phyloP scores from a whole-genome alignment of 2,113 vertebrate species.

The Ranitomeya variabilis region DNA sequence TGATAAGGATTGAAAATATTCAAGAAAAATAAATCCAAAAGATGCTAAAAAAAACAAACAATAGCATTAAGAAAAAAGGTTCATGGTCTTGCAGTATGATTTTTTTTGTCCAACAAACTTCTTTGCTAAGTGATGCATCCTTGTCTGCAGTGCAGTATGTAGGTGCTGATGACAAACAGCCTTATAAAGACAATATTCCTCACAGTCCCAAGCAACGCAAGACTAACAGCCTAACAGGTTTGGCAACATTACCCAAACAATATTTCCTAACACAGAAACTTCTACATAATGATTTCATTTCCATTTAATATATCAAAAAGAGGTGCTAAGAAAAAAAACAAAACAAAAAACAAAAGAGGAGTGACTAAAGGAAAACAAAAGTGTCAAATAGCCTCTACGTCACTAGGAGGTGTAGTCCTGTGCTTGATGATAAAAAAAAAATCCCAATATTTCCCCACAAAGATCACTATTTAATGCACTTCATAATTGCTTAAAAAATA shows the following conservation, averaged over 20 bases:
- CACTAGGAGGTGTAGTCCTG: too few relatives aligned
- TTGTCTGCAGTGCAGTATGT: slow-evolving; percentile 5
- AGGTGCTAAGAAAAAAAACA: background rate
- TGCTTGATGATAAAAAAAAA: too few relatives aligned
- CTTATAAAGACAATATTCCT: background rate
- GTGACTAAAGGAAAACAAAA: too few relatives aligned
- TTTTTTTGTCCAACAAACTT: background rate
- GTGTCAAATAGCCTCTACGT: too few relatives aligned
- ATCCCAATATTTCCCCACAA: too few relatives aligned
- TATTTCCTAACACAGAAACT: background rate
- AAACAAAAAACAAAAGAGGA: too few relatives aligned
- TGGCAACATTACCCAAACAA: background rate
- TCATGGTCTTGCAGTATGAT: background rate
- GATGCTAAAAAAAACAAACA: background rate
- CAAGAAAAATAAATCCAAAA: background rate
- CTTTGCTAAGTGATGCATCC: background rate
- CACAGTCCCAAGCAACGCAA: background rate
- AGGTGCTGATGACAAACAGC: background rate
- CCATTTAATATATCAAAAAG: background rate
- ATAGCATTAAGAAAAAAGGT: background rate
- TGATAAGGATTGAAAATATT: background rate
- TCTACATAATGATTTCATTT: background rate
- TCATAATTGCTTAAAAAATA: too few relatives aligned
- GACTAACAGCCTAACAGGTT: background rate
- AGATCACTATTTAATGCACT: too few relatives aligned